phyloP scores from a whole-genome alignment of 2,113 vertebrate genomes.

The Cepphus grylle region DNA sequence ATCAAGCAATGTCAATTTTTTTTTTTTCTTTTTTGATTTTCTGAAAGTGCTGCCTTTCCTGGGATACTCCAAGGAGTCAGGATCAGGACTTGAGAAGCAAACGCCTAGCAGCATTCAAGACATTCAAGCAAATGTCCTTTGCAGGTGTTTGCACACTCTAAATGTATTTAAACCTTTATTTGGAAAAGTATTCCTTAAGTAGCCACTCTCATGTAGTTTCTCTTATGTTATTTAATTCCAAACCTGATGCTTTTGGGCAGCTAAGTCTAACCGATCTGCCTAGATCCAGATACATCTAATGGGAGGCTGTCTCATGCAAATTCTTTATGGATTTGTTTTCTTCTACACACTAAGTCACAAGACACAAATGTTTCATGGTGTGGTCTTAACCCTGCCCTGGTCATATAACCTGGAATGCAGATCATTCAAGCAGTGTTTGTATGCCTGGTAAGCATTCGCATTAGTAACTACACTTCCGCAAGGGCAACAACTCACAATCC shows the following conservation, averaged over 20 bases:
- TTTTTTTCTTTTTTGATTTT: not conserved
- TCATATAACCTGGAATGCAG: not conserved
- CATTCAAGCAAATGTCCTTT: not conserved
- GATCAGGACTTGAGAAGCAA: not conserved
- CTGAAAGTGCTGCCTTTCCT: not conserved
- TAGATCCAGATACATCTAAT: not conserved
- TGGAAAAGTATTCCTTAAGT: not conserved
- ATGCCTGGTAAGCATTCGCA: not conserved
- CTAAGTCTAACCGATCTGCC: not conserved
- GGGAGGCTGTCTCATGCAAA: not conserved
- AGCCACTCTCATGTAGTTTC: not conserved
- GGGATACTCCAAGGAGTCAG: not conserved
- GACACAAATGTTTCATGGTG: not conserved
- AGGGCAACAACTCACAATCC: not conserved
- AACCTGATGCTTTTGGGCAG: not conserved
- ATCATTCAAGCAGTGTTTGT: not conserved
- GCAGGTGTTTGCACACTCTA: not conserved
- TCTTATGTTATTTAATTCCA: not conserved
- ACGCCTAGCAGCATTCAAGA: not conserved
- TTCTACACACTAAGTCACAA: not conserved
- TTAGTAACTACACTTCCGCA: accelerated
- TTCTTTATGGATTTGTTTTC: not conserved
- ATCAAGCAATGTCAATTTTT: not conserved
- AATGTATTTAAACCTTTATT: not conserved
- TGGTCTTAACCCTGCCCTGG: not conserved